Base-by-base conservation (phyloP, 2,113 vertebrate genomes). In the Solenodon paradoxus region DNA sequence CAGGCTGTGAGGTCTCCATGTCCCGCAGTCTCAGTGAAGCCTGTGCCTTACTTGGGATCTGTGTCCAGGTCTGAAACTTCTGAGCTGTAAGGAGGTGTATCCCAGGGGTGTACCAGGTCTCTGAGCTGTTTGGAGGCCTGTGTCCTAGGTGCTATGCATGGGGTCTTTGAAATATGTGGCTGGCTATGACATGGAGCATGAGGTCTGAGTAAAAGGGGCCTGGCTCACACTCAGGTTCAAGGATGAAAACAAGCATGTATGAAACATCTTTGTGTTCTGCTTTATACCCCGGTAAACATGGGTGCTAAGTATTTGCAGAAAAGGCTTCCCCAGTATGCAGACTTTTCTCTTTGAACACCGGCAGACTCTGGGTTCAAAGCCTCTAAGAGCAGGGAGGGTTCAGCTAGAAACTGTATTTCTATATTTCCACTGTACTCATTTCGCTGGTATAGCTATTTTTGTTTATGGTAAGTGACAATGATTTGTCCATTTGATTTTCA, bases 281-380 rank as follows among this genome's bases (percentile, higher is more conserved):
- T 87, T 78, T 87, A 38, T 74, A 80, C 15, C 40, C 59, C 74
- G 45, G 84, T 26, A 88, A 45, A 38, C 19, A 45, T 11, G 88
- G 11, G 32, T 53, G 22, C 42, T 82, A 80, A 87, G 55, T 69
- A 89, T 57, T 51, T 64, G 71, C 38, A 80, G 89, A 64, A 77
- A 93, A 74, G 78, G 19, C 28, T 63, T 69, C 19, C 83, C 26
- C 1, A 10, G 30, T 24, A 35, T 2, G 40, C 6, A 74, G 9
- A 64, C 24, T 78, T 95, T 88, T 69, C 49, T 69, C 66, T 96
- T 66, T 78, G 79, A 95, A 77, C 80, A 24, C 20, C 78, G 77
- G 24, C 42, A 90, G 80, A 47, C 78, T 94, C 59, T 84, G 72
- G 72, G 32, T 78, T 95, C n/a, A 74, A 88, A 92, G 71, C 57